Percentiles rank a stretch among this genome's conserved stretches.
Evolutionary conservation across 2,113 vertebrate genomes (phyloP).

Genomic region (Pipa parva): DNA sequence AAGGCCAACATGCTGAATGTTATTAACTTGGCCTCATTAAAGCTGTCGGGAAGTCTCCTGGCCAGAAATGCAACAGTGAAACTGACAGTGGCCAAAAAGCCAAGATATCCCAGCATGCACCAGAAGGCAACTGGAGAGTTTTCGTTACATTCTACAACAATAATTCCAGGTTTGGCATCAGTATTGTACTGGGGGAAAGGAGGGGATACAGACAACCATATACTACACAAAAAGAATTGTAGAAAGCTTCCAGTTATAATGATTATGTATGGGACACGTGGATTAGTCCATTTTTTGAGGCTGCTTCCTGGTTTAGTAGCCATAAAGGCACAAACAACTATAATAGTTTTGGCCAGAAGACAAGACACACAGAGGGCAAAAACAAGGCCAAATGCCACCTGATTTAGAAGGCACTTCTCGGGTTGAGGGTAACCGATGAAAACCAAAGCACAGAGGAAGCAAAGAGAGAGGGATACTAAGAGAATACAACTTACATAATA

Average conservation of each 20-base stretch:
- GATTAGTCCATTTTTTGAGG: slow-evolving; percentile 7
- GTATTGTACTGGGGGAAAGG: slow-evolving; percentile 28
- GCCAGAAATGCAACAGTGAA: slow-evolving; percentile 35
- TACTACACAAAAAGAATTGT: slow-evolving; percentile 28
- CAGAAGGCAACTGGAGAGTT: slow-evolving; percentile 22
- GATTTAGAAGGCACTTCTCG: slow-evolving; percentile 12
- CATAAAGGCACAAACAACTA: slow-evolving; percentile 23
- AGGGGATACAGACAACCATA: slow-evolving; percentile 24
- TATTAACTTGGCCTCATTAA: slow-evolving; percentile 42
- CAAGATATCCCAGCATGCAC: slow-evolving; percentile 32
- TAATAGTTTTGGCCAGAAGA: slow-evolving; percentile 32
- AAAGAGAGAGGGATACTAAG: slow-evolving; percentile 11
- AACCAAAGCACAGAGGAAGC: slow-evolving; percentile 17
- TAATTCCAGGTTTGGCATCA: neutral
- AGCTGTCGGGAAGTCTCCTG: slow-evolving; percentile 32
- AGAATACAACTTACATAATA: slow-evolving; percentile 44
- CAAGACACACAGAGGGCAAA: slow-evolving; percentile 28
- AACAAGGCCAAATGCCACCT: slow-evolving; percentile 14
- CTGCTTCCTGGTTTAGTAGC: slow-evolving; percentile 15
- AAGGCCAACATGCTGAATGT: slow-evolving; percentile 43
- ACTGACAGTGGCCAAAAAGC: slow-evolving; percentile 12
- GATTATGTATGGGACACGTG: slow-evolving; percentile 27
- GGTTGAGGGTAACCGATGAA: slow-evolving; percentile 4
- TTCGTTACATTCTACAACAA: slow-evolving; percentile 33
- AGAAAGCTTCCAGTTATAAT: neutral